phyloP scores from a whole-genome alignment of 2,888 invertebrate species.

The Pomacea canaliculata region DNA sequence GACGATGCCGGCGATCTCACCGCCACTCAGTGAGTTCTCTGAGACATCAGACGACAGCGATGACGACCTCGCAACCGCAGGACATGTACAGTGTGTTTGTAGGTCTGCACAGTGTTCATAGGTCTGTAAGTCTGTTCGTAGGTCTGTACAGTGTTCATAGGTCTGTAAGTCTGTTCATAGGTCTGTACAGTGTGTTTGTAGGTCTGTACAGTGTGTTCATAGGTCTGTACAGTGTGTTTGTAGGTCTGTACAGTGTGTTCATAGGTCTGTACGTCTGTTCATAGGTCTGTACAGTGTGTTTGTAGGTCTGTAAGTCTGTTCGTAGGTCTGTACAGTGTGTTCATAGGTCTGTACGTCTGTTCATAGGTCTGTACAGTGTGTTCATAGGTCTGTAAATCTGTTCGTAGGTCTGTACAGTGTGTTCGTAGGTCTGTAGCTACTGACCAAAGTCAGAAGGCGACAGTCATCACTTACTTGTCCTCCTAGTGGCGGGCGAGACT shows the following conservation, averaged over 20 bases:
- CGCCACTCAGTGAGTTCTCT: conserved; percentile 27
- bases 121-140: background rate
- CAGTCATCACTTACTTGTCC: no score
- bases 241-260: background rate
- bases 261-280: no score
- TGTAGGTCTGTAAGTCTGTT: no score
- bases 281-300: background rate
- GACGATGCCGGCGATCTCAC: conserved; percentile 37
- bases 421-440: no score
- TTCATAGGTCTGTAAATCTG: background rate
- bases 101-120: background rate
- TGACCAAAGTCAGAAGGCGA: no score
- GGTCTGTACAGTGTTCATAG: no score
- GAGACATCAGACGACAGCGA: background rate
- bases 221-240: background rate
- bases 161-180: background rate
- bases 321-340: background rate
- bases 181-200: no score
- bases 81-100: background rate
- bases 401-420: background rate
- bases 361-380: background rate
- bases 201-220: background rate
- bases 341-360: background rate
- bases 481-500: no score
- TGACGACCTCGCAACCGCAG: background rate